phyloP scores from a whole-genome alignment of 2,888 invertebrate genomes.

The Halocaridina rubra region DNA sequence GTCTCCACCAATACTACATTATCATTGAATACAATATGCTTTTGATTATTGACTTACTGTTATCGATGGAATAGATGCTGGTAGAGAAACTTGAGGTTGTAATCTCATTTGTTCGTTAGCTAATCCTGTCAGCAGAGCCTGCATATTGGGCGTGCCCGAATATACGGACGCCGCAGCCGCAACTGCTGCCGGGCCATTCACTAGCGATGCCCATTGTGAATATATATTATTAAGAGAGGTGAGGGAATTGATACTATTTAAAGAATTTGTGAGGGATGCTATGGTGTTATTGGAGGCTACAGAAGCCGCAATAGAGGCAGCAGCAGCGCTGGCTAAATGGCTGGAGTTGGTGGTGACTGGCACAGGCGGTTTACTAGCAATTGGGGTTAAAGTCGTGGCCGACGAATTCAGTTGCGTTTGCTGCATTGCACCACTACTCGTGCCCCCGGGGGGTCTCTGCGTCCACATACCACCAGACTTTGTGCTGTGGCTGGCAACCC shows the following conservation, averaged over 20 bases:
- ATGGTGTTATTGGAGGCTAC: slow-evolving; percentile 29
- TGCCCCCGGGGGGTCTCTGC: slow-evolving; percentile 52
- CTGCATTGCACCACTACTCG: not conserved
- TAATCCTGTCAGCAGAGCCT: slow-evolving; percentile 52
- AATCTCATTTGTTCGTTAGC: slow-evolving; percentile 55
- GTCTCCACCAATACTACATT: too few species aligned
- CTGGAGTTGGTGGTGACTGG: slow-evolving; percentile 23
- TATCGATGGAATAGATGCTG: slow-evolving; percentile 43
- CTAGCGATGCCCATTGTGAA: slow-evolving; percentile 49
- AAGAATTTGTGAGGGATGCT: slow-evolving; percentile 41
- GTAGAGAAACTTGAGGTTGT: slow-evolving; percentile 37
- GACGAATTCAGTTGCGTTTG: not conserved
- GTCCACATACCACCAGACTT: slow-evolving; percentile 60
- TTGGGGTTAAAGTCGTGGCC: slow-evolving; percentile 20
- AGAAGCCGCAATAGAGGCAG: slow-evolving; percentile 36
- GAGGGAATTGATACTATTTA: slow-evolving; percentile 39
- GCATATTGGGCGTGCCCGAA: slow-evolving; percentile 43
- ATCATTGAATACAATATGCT: too few species aligned
- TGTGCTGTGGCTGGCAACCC: slow-evolving; percentile 54
- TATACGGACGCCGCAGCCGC: slow-evolving; percentile 43
- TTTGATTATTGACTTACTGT: too few species aligned
- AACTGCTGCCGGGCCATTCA: slow-evolving; percentile 56
- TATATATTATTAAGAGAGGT: slow-evolving; percentile 26
- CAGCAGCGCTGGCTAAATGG: slow-evolving; percentile 33
- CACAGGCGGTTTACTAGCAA: slow-evolving; percentile 39